Evolutionary conservation across 2,888 invertebrate species (phyloP), one percentile per base, ranked within the genome.

Genomic region (Cerceris rybyensis): DNA sequence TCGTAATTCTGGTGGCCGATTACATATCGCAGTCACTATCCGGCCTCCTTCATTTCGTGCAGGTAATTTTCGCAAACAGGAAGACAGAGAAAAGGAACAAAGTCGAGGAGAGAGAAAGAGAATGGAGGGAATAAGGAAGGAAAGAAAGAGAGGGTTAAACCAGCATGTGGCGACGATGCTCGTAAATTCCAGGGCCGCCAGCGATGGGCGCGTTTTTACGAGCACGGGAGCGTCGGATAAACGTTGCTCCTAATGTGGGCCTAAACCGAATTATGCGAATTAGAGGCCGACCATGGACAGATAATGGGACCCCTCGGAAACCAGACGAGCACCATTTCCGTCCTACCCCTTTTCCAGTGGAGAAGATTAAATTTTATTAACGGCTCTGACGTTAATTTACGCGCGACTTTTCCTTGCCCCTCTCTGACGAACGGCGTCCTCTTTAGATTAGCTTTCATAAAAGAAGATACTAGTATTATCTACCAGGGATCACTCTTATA

Each of bases 211-310:
- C 76, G 81, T 84, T 84, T 82, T 84, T 84, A 85, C 77, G 80
- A 84, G 70, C 70, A 70, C 63, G 54, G 68, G 42, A 67, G 64
- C 64, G 71, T 78, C 78, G 78, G 86, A 86, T 83, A 83, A 83
- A 81, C 68, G 81, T 79, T 77, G 68, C 60, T 13, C 69, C 78
- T 80, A 80, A 86, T 77, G 78, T 80, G 79, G 77, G 75, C 74
- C 85, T 81, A 84, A 86, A 79, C 73, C 82, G 70, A 86, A 86
- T 84, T 86, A 86, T 80, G 80, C 80, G 78, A 85, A 82, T 86
- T 78, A 74, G 77, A 75, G 74, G 60, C 50, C 70, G 60, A 57
- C 59, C 65, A 68, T 61, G 81, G 68, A 65, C 68, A 65, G 79
- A 82, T 86, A 78, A 80, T 75, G 57, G 68, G 14, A 28, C 50